These are phyloP conservation scores for Lobophora halterata DNA, from an alignment of 2,888 invertebrate species.

Conservation along the genomic window DNA sequence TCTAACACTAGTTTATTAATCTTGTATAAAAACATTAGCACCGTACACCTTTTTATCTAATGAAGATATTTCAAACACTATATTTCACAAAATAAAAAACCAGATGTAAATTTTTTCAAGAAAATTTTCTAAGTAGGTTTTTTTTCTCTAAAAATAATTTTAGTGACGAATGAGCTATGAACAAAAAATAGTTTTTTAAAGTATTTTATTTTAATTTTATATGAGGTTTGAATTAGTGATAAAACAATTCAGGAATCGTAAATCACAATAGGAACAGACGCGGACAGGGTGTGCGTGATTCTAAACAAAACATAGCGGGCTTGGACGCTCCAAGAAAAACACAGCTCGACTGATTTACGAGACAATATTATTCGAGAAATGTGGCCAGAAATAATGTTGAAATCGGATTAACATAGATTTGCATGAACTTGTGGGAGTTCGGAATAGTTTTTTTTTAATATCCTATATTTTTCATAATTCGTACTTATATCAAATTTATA, in stretches of 20 bases:
- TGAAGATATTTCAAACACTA: too few relatives aligned
- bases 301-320: conserved; percentile 70
- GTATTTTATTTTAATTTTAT: conserved; percentile 11
- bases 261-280: conserved; percentile 65
- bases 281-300: conserved; percentile 75
- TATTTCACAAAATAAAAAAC: too few relatives aligned
- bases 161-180: too few relatives aligned
- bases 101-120: too few relatives aligned
- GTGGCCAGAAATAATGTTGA: conserved; percentile 70
- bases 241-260: conserved; percentile 59
- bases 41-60: too few relatives aligned
- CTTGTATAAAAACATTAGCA: too few relatives aligned
- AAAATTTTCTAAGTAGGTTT: too few relatives aligned
- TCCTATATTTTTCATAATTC: too few relatives aligned
- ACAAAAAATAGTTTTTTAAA: too few relatives aligned
- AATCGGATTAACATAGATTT: conserved; percentile 65
- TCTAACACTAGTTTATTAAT: conserved; percentile 16
- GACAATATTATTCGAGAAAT: conserved; percentile 75
- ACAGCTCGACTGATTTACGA: conserved; percentile 75
- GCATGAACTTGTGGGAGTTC: conserved; percentile 39
- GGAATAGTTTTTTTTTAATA: conserved; percentile 23
- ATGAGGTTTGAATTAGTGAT: conserved; percentile 49
- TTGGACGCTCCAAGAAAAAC: conserved; percentile 75
- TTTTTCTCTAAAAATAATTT: too few relatives aligned
- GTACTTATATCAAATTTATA: too few relatives aligned